These are phyloP conservation scores for Amiota minor DNA, from an alignment of 2,888 invertebrate genomes.

Conservation along the genomic window DNA sequence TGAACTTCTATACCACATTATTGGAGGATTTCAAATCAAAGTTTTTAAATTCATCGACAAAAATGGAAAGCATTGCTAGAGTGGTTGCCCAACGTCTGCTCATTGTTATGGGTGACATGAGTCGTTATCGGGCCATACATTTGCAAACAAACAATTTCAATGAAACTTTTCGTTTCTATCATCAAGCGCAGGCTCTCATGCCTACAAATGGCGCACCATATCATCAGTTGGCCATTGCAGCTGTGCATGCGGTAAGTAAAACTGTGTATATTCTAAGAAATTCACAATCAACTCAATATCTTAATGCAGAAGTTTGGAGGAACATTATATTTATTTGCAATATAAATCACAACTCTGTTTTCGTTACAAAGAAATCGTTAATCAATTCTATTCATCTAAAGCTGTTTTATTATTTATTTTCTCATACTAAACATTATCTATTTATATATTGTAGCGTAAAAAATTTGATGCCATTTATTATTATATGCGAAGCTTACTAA, in stretches of 20 bases:
- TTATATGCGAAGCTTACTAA: slow-evolving; percentile 95
- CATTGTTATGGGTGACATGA: slow-evolving; percentile 92
- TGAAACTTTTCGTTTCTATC: slow-evolving; percentile 87
- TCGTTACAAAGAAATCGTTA: too few species aligned
- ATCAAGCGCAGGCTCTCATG: slow-evolving; percentile 93
- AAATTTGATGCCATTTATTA: slow-evolving; percentile 97
- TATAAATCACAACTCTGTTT: too few species aligned
- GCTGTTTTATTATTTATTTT: background rate
- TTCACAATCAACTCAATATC: too few species aligned
- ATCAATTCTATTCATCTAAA: too few species aligned
- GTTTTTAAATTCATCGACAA: slow-evolving; percentile 75
- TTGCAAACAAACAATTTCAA: slow-evolving; percentile 60
- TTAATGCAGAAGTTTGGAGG: too few species aligned
- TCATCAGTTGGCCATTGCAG: slow-evolving; percentile 93
- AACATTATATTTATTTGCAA: too few species aligned
- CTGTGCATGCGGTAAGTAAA: slow-evolving; percentile 76
- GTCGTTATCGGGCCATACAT: slow-evolving; percentile 87
- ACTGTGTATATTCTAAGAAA: too few species aligned
- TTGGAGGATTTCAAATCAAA: slow-evolving; percentile 82
- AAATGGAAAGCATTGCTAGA: slow-evolving; percentile 83
- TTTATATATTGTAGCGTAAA: slow-evolving; percentile 79
- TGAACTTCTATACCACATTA: slow-evolving; percentile 84
- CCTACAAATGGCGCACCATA: slow-evolving; percentile 96
- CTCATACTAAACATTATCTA: background rate
- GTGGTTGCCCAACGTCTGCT: slow-evolving; percentile 90